Conservation (phyloP, 2,888 invertebrate genomes). For the Caradrina clavipalpis region DNA sequence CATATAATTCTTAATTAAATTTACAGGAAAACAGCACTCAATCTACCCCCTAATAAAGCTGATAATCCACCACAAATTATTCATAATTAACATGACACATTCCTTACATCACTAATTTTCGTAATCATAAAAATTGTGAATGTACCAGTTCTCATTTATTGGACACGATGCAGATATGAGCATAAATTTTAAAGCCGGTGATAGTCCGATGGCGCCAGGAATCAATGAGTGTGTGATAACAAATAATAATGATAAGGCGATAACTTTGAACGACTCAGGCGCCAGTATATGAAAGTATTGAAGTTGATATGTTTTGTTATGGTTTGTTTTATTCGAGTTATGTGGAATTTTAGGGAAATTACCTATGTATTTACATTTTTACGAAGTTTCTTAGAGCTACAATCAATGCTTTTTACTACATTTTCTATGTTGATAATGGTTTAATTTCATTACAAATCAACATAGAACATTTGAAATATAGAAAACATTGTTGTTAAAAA, state of each 20-base stretch:
- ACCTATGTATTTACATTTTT: background rate
- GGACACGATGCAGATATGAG: conserved; percentile 45
- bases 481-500: too few relatives aligned
- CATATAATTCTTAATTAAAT: too few relatives aligned
- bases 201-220: conserved; percentile 70
- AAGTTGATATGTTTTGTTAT: conserved; percentile 51
- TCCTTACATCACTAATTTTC: conserved; percentile 16
- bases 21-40: conserved; percentile 6
- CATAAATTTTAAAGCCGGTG: conserved; percentile 48
- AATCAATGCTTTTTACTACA: too few relatives aligned
- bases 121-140: conserved; percentile 7
- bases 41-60: background rate
- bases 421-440: too few relatives aligned
- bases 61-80: conserved; percentile 14
- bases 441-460: too few relatives aligned
- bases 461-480: too few relatives aligned
- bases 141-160: conserved; percentile 25
- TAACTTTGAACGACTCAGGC: conserved; percentile 65
- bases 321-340: conserved; percentile 27
- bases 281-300: conserved; percentile 56
- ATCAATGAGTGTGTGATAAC: conserved; percentile 69
- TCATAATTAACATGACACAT: conserved; percentile 27
- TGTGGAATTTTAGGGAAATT: background rate
- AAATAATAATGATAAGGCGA: conserved; percentile 66
- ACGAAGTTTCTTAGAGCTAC: background rate